phyloP scores from a whole-genome alignment of 2,113 vertebrate species.

The Lipophrys pholis region DNA sequence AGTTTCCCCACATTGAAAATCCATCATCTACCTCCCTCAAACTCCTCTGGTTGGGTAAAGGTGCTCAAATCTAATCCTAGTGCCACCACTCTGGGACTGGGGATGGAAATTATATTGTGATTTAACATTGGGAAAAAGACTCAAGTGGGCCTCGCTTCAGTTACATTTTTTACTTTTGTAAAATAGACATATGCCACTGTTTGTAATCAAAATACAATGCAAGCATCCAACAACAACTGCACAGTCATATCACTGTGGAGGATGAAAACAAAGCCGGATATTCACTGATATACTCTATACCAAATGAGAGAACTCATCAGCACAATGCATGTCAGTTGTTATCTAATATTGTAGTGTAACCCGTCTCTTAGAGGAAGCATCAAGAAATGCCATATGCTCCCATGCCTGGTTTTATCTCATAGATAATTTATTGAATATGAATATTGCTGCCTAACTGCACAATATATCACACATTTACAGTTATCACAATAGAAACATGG shows the following conservation, averaged over 20 bases:
- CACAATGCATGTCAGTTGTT: no score
- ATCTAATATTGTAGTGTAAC: no score
- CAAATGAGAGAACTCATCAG: no score
- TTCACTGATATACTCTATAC: no score
- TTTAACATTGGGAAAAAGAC: not conserved
- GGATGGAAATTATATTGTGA: not conserved
- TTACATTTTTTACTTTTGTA: not conserved
- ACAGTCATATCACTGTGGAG: no score
- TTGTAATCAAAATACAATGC: no score
- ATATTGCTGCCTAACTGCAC: not conserved
- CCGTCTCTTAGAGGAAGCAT: no score
- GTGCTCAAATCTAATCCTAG: not conserved
- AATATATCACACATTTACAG: not conserved
- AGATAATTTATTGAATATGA: not conserved
- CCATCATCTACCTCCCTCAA: constrained; percentile 17
- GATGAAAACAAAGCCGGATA: no score
- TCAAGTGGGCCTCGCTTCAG: not conserved
- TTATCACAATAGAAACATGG: not conserved
- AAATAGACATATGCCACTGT: not conserved
- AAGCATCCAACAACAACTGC: no score
- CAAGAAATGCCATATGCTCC: no score
- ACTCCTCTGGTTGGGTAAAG: constrained; percentile 11
- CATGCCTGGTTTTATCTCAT: no score
- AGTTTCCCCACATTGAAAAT: constrained; percentile 32
- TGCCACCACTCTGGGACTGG: not conserved